Conservation (phyloP, 2,113 vertebrate genomes). For the Oxyura jamaicensis region DNA sequence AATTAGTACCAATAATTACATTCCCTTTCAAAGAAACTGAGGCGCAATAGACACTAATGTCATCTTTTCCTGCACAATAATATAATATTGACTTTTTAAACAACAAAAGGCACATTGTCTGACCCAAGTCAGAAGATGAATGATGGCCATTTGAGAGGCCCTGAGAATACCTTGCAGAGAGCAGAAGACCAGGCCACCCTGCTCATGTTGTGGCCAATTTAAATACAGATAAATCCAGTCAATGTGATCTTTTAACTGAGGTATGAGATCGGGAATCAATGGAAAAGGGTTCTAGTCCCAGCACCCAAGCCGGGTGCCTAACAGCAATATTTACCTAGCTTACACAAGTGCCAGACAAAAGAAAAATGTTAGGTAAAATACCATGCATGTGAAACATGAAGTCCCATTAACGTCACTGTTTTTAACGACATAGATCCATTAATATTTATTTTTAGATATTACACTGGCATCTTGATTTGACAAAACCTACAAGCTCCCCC, state of each 20-base stretch:
- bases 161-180: background rate
- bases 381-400: rapidly evolving
- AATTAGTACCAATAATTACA: conserved; percentile 14
- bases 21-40: background rate
- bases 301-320: background rate
- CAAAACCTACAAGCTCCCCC: background rate
- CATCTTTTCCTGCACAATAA: background rate
- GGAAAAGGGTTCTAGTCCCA: background rate
- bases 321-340: background rate
- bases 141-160: background rate
- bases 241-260: background rate
- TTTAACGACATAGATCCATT: background rate
- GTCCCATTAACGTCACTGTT: background rate
- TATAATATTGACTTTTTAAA: background rate
- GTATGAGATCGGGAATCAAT: background rate
- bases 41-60: background rate
- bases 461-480: background rate
- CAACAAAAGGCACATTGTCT: background rate
- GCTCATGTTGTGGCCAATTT: background rate
- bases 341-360: background rate
- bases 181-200: background rate
- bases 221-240: conserved; percentile 15
- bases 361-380: background rate
- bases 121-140: background rate
- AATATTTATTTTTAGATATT: background rate